Evolutionary conservation across 2,797 vertebrate genomes (phyloP).

Genomic region (Thaleichthys pacificus): DNA sequence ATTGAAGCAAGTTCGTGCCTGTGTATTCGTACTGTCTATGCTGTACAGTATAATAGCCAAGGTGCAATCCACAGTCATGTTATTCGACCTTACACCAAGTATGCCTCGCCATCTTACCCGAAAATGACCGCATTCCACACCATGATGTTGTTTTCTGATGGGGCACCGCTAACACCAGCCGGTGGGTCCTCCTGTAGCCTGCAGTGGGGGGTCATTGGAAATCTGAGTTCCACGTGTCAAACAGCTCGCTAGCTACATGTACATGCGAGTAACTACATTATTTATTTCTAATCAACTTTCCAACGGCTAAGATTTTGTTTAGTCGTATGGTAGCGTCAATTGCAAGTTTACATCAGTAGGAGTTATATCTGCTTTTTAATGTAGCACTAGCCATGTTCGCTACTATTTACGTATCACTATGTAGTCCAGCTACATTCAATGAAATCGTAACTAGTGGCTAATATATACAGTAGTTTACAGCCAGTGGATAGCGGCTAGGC

Average conservation of each 20-base stretch:
- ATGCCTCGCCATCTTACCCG: conserved; percentile 78
- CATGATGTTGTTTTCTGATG: conserved; percentile 99
- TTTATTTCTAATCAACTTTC: no score
- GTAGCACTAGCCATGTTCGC: no score
- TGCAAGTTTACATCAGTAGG: no score
- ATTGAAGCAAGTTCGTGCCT: background rate
- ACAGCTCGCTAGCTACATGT: conserved; percentile 16
- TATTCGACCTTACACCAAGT: background rate
- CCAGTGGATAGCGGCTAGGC: no score
- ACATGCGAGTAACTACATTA: background rate
- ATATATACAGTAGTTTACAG: no score
- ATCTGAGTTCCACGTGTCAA: conserved; percentile 13
- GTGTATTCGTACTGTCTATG: no score
- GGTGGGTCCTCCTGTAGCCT: conserved; percentile 98
- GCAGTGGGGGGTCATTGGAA: conserved; percentile 5
- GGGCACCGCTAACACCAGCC: conserved; percentile 93
- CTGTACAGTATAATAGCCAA: background rate
- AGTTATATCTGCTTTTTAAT: no score
- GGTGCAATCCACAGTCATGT: background rate
- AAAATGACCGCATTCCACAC: conserved; percentile 99
- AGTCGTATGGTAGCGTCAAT: no score
- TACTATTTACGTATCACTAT: no score
- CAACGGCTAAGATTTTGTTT: no score
- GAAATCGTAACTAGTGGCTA: no score
- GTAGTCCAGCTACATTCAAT: no score